Percentiles rank a stretch among this genome's conserved stretches.
phyloP scores from a whole-genome alignment of 1,140 invertebrate genomes.

The Daktulosphaira vitifoliae region DNA sequence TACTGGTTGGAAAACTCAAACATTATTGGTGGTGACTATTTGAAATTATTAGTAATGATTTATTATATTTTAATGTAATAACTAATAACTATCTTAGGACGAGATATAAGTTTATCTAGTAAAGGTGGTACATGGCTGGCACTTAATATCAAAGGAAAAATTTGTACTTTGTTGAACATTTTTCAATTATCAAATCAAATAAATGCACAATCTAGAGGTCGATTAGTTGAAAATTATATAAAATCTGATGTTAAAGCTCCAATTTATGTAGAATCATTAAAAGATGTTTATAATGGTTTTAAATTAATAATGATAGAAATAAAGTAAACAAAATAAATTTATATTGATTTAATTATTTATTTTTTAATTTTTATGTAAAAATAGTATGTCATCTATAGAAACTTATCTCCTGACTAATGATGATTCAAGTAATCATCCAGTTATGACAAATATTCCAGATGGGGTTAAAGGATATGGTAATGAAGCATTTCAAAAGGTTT shows the following conservation, averaged over 20 bases:
- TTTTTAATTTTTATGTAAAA: neutral
- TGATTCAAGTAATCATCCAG: neutral
- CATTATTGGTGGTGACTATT: conserved; percentile 10
- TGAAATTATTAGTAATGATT: too few relatives aligned
- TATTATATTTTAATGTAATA: too few relatives aligned
- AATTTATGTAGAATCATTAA: neutral
- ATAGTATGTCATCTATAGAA: neutral
- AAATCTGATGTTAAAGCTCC: neutral
- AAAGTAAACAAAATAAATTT: neutral
- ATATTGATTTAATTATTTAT: neutral
- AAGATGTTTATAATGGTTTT: conserved; percentile 11
- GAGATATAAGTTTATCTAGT: neutral
- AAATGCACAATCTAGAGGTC: neutral
- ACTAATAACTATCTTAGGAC: too few relatives aligned
- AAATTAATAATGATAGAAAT: conserved; percentile 9
- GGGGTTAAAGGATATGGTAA: conserved; percentile 6
- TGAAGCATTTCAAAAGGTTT: conserved; percentile 4
- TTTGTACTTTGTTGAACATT: conserved; percentile 1
- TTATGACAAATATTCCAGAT: neutral
- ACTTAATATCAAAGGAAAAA: neutral
- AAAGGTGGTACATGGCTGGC: conserved; percentile 9
- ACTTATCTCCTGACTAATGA: neutral
- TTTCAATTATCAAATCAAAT: neutral
- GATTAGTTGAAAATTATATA: conserved; percentile 2
- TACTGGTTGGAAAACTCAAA: conserved; percentile 1